Percentiles rank a stretch among this genome's conserved stretches.
These are phyloP conservation scores for Lonchura striata DNA, from an alignment of 2,113 vertebrate species.

Conservation along the genomic window DNA sequence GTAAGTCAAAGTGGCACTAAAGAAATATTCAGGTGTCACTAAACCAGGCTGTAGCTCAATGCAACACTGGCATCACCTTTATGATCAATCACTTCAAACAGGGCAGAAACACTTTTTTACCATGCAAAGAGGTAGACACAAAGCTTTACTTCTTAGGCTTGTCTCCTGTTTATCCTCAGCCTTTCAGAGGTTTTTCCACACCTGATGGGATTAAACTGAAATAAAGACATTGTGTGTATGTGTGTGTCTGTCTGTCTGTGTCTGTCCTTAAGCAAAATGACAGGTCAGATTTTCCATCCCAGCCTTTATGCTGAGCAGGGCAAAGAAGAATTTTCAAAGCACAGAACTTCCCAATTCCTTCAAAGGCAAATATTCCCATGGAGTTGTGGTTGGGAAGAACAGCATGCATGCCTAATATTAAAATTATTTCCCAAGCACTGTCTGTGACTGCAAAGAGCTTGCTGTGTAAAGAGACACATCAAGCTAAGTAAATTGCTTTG, in stretches of 20 bases:
- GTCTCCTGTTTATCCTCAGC: not conserved
- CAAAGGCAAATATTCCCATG: not conserved
- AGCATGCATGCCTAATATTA: not conserved
- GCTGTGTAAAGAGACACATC: not conserved
- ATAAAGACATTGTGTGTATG: not conserved
- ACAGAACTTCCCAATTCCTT: not conserved
- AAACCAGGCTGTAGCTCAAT: not conserved
- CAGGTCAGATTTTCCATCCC: not conserved
- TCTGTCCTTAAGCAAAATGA: not conserved
- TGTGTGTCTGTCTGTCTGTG: too few relatives aligned
- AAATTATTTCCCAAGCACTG: not conserved
- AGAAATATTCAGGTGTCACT: not conserved
- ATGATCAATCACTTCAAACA: not conserved
- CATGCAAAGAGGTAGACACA: not conserved
- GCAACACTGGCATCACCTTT: not conserved
- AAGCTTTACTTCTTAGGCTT: not conserved
- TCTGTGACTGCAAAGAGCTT: not conserved
- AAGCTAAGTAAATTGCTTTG: not conserved
- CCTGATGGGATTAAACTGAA: not conserved
- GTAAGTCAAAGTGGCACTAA: not conserved
- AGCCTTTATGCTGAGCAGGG: not conserved
- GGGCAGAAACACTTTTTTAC: not conserved
- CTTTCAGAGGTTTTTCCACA: not conserved
- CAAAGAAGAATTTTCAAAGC: not conserved
- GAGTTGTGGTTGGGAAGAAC: not conserved